A percentile compares a stretch with the other conserved stretches of the same genome.
These are phyloP conservation scores for Microctenopoma stevenorrisi DNA, from an alignment of 2,797 vertebrate species.

Conservation along the genomic window DNA sequence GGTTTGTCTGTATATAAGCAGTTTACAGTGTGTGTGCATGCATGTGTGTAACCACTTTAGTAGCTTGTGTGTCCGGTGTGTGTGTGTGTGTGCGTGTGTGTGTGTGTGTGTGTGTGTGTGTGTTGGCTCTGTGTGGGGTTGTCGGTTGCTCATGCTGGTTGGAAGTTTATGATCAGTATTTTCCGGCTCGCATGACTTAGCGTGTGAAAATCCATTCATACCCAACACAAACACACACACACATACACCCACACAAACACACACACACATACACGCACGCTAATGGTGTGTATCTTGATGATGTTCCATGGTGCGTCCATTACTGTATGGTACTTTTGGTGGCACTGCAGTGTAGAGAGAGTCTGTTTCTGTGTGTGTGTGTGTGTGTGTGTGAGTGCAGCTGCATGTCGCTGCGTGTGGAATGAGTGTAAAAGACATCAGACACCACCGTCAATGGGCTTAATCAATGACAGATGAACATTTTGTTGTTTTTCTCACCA, in stretches of 20 bases:
- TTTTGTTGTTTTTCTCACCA: constrained; percentile 82
- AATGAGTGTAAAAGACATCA: constrained; percentile 82
- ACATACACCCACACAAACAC: constrained; percentile 57
- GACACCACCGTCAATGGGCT: constrained; percentile 84
- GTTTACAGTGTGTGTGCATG: constrained; percentile 19
- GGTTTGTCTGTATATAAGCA: constrained; percentile 43
- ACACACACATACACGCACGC: constrained; percentile 58
- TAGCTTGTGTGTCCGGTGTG: constrained; percentile 52
- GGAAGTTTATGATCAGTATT: constrained; percentile 87
- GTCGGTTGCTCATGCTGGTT: constrained; percentile 79
- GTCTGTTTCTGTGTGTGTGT: constrained; percentile 45
- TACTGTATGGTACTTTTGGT: constrained; percentile 76
- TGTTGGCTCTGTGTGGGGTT: constrained; percentile 75
- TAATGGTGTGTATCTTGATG: constrained; percentile 77
- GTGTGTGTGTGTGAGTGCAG: constrained; percentile 70
- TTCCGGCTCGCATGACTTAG: constrained; percentile 85
- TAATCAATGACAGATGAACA: constrained; percentile 86
- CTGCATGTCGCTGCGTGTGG: constrained; percentile 75
- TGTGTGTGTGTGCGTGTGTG: constrained; percentile 14
- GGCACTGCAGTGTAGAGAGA: constrained; percentile 62
- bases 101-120: constrained; percentile 44
- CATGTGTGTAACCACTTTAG: constrained; percentile 32
- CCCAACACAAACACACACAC: constrained; percentile 75
- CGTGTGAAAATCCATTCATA: constrained; percentile 85
- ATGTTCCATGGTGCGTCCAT: constrained; percentile 77